These are phyloP conservation scores for Lasioglossum morio DNA, from an alignment of 2,888 invertebrate genomes.

Conservation along the genomic window DNA sequence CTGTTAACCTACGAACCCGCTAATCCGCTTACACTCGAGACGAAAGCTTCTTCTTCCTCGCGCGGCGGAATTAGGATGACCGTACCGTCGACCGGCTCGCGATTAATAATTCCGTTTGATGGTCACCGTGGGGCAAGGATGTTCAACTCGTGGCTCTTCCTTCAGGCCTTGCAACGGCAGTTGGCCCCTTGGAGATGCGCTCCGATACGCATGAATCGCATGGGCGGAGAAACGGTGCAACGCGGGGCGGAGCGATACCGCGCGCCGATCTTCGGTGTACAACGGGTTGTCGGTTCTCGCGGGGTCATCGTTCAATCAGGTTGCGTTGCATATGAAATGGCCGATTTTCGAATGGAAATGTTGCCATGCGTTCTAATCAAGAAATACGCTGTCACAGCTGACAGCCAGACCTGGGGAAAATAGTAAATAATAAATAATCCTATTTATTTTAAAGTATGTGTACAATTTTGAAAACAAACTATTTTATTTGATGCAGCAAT, in stretches of 20 bases:
- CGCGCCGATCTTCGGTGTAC: background rate
- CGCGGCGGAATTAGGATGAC: conserved; percentile 26
- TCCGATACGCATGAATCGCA: background rate
- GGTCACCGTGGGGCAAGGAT: background rate
- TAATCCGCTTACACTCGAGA: conserved; percentile 66
- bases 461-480: no score
- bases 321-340: no score
- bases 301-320: background rate
- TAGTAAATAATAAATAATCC: no score
- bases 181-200: conserved; percentile 5
- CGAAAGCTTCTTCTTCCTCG: conserved; percentile 53
- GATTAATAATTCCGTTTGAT: conserved; percentile 2
- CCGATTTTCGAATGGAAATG: no score
- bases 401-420: no score
- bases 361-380: no score
- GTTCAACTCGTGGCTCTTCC: background rate
- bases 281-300: background rate
- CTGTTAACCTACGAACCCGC: conserved; percentile 75
- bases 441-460: no score
- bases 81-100: background rate
- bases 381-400: no score
- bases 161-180: background rate
- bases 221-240: background rate
- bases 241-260: background rate
- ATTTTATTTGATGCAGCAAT: no score